Conservation (phyloP, 2,113 vertebrate genomes). For the Phalacrocorax carbo region DNA sequence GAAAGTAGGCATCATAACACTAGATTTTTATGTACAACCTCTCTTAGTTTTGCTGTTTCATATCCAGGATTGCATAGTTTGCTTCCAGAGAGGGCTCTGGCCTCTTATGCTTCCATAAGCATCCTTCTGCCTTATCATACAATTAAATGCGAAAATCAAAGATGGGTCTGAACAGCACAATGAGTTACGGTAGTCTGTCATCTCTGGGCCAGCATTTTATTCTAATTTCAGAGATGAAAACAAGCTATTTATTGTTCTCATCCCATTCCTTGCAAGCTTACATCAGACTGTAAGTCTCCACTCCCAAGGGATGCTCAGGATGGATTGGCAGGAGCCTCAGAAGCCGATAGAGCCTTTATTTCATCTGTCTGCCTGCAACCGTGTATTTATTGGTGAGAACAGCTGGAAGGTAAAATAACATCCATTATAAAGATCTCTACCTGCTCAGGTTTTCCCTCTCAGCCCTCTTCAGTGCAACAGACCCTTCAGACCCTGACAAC, state of each 20-base stretch:
- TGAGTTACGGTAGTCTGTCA: not conserved
- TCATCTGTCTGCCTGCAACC: not conserved
- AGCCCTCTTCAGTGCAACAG: not conserved
- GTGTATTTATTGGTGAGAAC: not conserved
- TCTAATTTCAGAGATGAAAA: not conserved
- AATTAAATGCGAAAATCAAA: not conserved
- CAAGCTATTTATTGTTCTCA: not conserved
- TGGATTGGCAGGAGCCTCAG: not conserved
- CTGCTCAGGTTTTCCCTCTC: not conserved
- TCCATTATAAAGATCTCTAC: not conserved
- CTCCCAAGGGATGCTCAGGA: not conserved
- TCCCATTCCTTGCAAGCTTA: not conserved
- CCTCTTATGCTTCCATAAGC: not conserved
- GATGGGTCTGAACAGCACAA: not conserved
- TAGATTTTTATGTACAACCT: not conserved
- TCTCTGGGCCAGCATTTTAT: not conserved
- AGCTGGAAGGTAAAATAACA: not conserved
- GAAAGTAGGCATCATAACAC: rapidly evolving
- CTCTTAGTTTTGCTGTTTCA: not conserved
- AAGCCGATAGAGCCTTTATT: not conserved
- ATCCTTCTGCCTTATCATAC: not conserved
- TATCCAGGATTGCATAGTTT: not conserved
- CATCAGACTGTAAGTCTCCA: not conserved
- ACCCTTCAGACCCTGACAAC: not conserved
- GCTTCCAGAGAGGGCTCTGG: too few relatives aligned